Percentiles rank a stretch among this genome's conserved stretches.
Evolutionary conservation across 2,797 vertebrate species (phyloP).

Genomic region (Thaleichthys pacificus): DNA sequence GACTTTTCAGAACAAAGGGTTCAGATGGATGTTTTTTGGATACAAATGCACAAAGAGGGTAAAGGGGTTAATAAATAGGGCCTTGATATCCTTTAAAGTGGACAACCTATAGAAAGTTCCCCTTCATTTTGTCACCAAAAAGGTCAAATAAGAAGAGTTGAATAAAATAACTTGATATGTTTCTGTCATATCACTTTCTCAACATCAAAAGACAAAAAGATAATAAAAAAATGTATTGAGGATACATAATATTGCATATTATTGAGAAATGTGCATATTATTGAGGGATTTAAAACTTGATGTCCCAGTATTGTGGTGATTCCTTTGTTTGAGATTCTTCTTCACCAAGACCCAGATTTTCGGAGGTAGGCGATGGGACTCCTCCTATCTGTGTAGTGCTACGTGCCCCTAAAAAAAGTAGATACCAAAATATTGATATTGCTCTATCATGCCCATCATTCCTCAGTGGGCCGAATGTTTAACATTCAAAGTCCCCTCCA

Average conservation of each 20-base stretch:
- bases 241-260: neutral
- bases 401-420: conserved; percentile 46
- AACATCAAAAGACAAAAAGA: conserved; percentile 32
- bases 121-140: neutral
- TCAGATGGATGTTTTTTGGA: neutral
- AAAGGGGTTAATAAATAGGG: neutral
- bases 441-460: no score
- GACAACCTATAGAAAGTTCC: neutral
- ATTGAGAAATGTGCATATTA: neutral
- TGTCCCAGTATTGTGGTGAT: conserved; percentile 66
- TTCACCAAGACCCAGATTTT: conserved; percentile 43
- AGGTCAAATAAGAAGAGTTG: neutral
- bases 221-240: conserved; percentile 28
- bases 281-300: conserved; percentile 69
- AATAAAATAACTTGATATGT: neutral
- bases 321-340: conserved; percentile 57
- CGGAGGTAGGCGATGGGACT: conserved; percentile 31
- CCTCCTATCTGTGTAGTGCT: conserved; percentile 35
- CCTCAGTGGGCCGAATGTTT: no score
- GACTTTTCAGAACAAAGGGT: no score
- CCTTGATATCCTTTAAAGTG: neutral
- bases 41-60: neutral
- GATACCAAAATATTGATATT: conserved; percentile 5
- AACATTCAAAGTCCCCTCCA: no score
- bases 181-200: neutral